phyloP scores from a whole-genome alignment of 2,797 vertebrate genomes.

The Prunella strophiata region DNA sequence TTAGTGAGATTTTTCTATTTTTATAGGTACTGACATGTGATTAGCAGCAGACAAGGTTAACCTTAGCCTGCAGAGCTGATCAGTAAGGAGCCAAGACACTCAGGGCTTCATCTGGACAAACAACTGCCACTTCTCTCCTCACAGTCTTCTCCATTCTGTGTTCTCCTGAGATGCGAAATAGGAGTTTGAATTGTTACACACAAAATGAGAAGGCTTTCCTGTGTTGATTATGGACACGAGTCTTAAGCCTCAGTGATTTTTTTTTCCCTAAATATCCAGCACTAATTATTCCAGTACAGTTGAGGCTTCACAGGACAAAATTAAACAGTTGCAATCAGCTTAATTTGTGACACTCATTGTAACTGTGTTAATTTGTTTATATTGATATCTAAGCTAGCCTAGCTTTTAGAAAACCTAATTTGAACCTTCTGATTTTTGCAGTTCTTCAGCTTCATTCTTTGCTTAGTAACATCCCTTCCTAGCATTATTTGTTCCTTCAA shows the following conservation, averaged over 20 bases:
- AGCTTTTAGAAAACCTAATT: neutral
- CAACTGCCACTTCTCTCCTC: neutral
- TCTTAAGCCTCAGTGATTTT: neutral
- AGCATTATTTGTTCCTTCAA: neutral
- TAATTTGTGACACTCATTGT: neutral
- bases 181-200: neutral
- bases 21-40: slow-evolving; percentile 4
- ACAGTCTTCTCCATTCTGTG: neutral
- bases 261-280: neutral
- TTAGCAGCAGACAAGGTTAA: slow-evolving; percentile 21
- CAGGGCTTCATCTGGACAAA: neutral
- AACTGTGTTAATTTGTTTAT: neutral
- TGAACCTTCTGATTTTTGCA: neutral
- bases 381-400: neutral
- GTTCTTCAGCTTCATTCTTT: neutral
- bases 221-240: neutral
- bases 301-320: neutral
- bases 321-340: neutral
- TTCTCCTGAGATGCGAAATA: neutral
- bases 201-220: neutral
- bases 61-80: neutral
- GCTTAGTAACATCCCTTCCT: neutral
- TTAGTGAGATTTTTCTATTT: slow-evolving; percentile 29
- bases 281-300: neutral
- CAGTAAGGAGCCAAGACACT: neutral